phyloP scores from a whole-genome alignment of 2,888 invertebrate genomes.

The Thera britannica region DNA sequence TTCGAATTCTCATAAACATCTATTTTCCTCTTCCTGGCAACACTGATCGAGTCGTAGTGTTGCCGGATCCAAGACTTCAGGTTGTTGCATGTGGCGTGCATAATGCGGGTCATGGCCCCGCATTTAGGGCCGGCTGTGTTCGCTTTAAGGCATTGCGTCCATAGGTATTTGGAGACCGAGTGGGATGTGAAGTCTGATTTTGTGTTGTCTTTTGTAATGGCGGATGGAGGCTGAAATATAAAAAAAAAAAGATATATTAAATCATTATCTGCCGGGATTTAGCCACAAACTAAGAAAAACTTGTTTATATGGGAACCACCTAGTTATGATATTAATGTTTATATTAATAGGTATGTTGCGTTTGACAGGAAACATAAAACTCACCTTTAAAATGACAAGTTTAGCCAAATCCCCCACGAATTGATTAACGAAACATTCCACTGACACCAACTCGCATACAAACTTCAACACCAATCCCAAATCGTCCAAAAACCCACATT shows the following conservation, averaged over 20 bases:
- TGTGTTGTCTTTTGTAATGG: conserved; percentile 54
- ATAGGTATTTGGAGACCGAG: conserved; percentile 65
- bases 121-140: conserved; percentile 74
- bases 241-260: neutral
- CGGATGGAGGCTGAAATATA: conserved; percentile 66
- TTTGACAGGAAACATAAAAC: conserved; percentile 1
- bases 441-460: conserved; percentile 65
- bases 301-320: too few relatives aligned
- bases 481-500: conserved; percentile 57
- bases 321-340: too few relatives aligned
- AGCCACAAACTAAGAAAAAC: too few relatives aligned
- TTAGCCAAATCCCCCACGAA: conserved; percentile 63
- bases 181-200: conserved; percentile 55
- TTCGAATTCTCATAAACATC: conserved; percentile 46
- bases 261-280: too few relatives aligned
- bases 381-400: conserved; percentile 67
- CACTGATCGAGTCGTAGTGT: conserved; percentile 60
- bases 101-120: conserved; percentile 64
- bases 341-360: too few relatives aligned
- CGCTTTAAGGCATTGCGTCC: conserved; percentile 65
- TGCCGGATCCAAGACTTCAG: conserved; percentile 68
- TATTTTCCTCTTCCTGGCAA: conserved; percentile 48
- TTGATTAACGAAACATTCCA: conserved; percentile 61
- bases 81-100: conserved; percentile 63
- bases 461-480: conserved; percentile 63